These are phyloP conservation scores for Cyprichromis sp. DNA, from an alignment of 2,113 vertebrate genomes.

Conservation along the genomic window DNA sequence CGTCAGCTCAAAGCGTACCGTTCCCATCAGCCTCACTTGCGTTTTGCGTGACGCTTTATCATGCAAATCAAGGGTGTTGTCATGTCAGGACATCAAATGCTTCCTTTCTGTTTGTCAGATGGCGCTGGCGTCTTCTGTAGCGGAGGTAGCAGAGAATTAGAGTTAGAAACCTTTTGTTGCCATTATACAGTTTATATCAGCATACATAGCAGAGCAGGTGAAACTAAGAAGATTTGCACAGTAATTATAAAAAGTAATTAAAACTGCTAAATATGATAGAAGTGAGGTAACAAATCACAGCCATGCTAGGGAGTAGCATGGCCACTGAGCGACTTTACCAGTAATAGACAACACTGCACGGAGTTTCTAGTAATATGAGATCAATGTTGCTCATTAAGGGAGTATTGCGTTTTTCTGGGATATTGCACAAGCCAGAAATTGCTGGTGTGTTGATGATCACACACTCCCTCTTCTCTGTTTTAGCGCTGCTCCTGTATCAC, in stretches of 20 bases:
- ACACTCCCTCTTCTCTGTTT: not conserved
- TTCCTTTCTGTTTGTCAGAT: not conserved
- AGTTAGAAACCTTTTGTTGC: not conserved
- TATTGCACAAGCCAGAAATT: not conserved
- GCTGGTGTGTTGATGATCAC: not conserved
- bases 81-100: not conserved
- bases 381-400: not conserved
- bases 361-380: not conserved
- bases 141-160: not conserved
- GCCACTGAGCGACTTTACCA: not conserved
- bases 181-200: not conserved
- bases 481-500: not conserved
- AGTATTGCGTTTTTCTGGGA: rapidly evolving
- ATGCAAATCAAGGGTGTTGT: not conserved
- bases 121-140: not conserved
- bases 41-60: not conserved
- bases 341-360: not conserved
- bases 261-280: not conserved
- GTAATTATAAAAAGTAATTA: not conserved
- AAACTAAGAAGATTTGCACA: not conserved
- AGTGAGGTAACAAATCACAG: not conserved
- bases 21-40: not conserved
- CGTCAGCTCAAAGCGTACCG: not conserved
- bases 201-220: not conserved
- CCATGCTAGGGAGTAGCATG: not conserved